These are phyloP conservation scores for Mesochorus sp. DNA, from an alignment of 2,888 invertebrate species.

Conservation along the genomic window DNA sequence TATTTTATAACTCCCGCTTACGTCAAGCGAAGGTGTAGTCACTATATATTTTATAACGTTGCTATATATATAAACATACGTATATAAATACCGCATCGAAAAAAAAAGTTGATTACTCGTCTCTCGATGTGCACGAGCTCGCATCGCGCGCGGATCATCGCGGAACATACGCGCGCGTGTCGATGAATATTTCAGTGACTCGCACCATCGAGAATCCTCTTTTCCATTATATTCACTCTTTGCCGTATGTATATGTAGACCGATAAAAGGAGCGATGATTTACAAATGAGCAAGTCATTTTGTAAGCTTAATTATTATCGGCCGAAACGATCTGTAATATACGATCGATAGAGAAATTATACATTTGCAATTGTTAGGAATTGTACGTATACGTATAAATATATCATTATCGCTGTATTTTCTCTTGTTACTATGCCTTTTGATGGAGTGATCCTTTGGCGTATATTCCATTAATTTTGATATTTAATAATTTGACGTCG, in stretches of 20 bases:
- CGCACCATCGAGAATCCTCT: not conserved
- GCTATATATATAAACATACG: not conserved
- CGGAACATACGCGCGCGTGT: slow-evolving; percentile 36
- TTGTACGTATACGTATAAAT: no score
- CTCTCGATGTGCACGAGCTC: slow-evolving; percentile 35
- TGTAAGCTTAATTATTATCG: no score
- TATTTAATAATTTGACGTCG: no score
- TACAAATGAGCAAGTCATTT: not conserved
- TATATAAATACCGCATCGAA: not conserved
- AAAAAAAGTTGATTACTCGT: not conserved
- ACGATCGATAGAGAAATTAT: no score
- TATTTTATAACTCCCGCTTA: slow-evolving; percentile 10
- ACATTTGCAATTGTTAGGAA: no score
- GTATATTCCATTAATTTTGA: no score
- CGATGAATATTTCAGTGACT: slow-evolving; percentile 55
- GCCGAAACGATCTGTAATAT: not conserved
- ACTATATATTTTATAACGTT: not conserved
- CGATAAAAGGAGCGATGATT: no score
- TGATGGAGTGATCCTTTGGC: no score
- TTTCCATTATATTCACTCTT: slow-evolving; percentile 12
- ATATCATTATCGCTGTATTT: no score
- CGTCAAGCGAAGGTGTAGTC: slow-evolving; percentile 18
- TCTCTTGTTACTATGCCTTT: no score
- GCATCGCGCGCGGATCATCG: not conserved
- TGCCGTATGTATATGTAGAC: not conserved